Conservation (phyloP, 2,797 vertebrate species). For the Yasuhikotakia modesta region DNA sequence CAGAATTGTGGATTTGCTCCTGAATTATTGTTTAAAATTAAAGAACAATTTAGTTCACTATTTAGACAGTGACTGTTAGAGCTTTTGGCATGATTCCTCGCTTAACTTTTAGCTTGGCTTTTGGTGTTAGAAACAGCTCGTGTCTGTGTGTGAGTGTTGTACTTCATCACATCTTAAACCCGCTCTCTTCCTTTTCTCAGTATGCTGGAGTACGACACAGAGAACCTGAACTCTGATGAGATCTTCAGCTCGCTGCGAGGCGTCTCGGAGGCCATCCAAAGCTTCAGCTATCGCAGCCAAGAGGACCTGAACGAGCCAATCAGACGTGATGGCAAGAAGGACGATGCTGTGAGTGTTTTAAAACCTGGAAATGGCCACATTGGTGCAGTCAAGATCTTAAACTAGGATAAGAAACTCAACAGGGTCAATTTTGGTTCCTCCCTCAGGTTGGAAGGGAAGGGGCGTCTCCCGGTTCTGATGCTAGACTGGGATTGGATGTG, state of each 20-base stretch:
- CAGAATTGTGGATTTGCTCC: neutral
- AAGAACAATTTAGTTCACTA: neutral
- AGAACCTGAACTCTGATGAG: conserved; percentile 98
- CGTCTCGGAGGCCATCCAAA: conserved; percentile 96
- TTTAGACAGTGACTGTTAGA: neutral
- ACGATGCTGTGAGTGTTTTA: conserved; percentile 85
- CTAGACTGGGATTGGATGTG: conserved; percentile 82
- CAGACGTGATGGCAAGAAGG: conserved; percentile 90
- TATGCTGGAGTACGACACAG: conserved; percentile 96
- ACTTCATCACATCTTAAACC: neutral
- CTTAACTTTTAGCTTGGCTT: neutral
- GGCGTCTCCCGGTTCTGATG: conserved; percentile 81
- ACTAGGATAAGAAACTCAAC: too few relatives aligned
- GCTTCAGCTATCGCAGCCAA: conserved; percentile 96
- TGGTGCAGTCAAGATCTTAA: neutral
- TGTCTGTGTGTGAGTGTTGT: neutral
- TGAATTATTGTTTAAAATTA: neutral
- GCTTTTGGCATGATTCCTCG: neutral
- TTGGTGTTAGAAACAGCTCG: neutral
- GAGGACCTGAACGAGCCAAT: conserved; percentile 94
- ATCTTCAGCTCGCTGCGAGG: conserved; percentile 98
- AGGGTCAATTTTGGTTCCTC: neutral
- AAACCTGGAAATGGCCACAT: neutral
- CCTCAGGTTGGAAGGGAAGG: conserved; percentile 86
- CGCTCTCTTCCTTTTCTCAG: conserved; percentile 67